phyloP scores from a whole-genome alignment of 92 coral and sea anemone genomes.

The Nematostella vectensis region DNA sequence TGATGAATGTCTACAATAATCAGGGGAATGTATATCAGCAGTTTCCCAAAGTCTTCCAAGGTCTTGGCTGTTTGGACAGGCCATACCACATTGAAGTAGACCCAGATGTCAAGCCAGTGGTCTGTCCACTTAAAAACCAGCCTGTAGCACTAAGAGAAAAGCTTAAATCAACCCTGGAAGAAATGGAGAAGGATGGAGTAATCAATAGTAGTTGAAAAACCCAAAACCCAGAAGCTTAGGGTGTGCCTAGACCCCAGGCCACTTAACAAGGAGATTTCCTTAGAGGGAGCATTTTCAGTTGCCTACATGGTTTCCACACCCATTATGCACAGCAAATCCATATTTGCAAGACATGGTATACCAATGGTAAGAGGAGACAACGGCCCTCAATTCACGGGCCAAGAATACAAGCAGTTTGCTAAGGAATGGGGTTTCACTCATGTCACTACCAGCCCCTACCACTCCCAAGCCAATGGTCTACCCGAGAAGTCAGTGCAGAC shows the following conservation, averaged over 20 bases:
- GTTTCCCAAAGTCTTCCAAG: conserved; percentile 35
- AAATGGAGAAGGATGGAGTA: conserved; percentile 26
- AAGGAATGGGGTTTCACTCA: conserved; percentile 27
- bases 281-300: conserved; percentile 19
- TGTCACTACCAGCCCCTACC: conserved; percentile 18
- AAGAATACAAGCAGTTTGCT: conserved; percentile 21
- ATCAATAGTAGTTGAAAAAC: conserved; percentile 17
- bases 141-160: conserved; percentile 28
- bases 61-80: conserved; percentile 28
- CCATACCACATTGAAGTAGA: conserved; percentile 42
- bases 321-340: conserved; percentile 38
- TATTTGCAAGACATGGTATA: conserved; percentile 49
- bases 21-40: background rate
- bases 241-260: conserved; percentile 35
- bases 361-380: conserved; percentile 46
- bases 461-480: conserved; percentile 21
- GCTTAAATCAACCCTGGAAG: conserved; percentile 19
- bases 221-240: conserved; percentile 27
- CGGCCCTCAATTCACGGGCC: conserved; percentile 22
- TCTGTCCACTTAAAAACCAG: conserved; percentile 13
- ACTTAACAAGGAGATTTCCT: conserved; percentile 29
- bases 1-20: conserved; percentile 10
- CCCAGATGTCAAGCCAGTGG: conserved; percentile 17
- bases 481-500: conserved; percentile 9
- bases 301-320: conserved; percentile 10